Evolutionary conservation across 2,113 vertebrate genomes (phyloP), one percentile per base, ranked within the genome.

Genomic region (Psammodynastes pulverulentus): DNA sequence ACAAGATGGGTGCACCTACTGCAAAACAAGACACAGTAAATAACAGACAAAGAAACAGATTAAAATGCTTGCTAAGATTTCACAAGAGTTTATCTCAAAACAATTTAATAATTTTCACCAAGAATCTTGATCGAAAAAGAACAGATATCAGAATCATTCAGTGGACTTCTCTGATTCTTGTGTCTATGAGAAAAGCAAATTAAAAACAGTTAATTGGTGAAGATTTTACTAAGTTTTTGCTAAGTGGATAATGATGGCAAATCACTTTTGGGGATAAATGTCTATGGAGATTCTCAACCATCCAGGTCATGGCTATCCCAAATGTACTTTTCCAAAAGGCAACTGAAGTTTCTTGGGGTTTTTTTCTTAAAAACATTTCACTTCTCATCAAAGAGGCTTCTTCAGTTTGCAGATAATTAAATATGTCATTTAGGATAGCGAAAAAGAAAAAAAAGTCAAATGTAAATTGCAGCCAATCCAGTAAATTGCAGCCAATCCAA

Each of bases 21-120:
- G 94, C 91, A 91, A 86, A 93, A 87, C 90, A 91, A 87, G 94
- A 90, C 88, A 92, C 53, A 39, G 94, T 19, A 90, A 29, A 56
- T 85, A 46, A 72, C 48, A 1, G 39, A 49, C 29, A 87, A 91
- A 58, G 56, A 58, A 9, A 39, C 0, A 0, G 62, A 54, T 84
- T 90, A 49, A 49, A 91, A 86, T 49, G 19, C 43, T 93, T 90
- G 89, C 84, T 91, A 91, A 90, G n/a, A 34, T 92, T 52, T 91
- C 88, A 89, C 90, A 0, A 94, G 90, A 93, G 79, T 19, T 58
- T 91, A 89, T 45, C 67, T 86, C 3, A 43, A 15, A 3, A n/a
- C 54, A 39, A 94, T 86, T 56, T 13, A 34, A 17, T 90, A 58
- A 86, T 86, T 49, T 79, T 89, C 89, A 93, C 19, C 72, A 94